A percentile compares a stretch with the other conserved stretches of the same genome.
Evolutionary conservation across 1,140 invertebrate species (phyloP).

Genomic region (Heliconius himera): DNA sequence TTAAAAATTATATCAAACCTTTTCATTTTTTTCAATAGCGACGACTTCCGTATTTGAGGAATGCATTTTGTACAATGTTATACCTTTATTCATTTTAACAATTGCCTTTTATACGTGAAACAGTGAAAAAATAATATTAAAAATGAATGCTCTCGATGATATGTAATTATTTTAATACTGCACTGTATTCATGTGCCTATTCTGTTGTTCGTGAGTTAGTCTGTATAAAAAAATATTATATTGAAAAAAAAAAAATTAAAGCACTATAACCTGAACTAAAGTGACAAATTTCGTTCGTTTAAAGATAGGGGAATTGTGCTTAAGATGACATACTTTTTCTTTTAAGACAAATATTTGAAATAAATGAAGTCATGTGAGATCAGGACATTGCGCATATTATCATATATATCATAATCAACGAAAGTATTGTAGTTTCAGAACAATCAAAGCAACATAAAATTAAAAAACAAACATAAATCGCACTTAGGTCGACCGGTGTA

Average conservation of each 20-base stretch:
- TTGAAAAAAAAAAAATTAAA: not conserved
- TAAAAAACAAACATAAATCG: too few species aligned
- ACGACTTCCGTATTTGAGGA: not conserved
- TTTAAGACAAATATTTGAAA: too few species aligned
- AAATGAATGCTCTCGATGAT: not conserved
- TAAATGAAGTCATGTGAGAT: too few species aligned
- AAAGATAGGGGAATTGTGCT: too few species aligned
- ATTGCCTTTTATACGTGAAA: not conserved
- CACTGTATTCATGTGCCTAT: not conserved
- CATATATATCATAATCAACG: too few species aligned
- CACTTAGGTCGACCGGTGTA: too few species aligned
- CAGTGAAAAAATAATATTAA: not conserved
- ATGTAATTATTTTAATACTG: conserved; percentile 5
- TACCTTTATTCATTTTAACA: not conserved
- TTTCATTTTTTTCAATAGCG: not conserved
- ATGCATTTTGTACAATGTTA: not conserved
- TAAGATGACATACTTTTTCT: too few species aligned
- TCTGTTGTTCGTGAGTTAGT: not conserved
- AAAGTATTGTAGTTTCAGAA: too few species aligned
- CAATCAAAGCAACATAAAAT: too few species aligned
- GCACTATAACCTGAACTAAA: too few species aligned
- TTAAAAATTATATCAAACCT: not conserved
- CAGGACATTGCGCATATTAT: too few species aligned
- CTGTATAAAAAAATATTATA: not conserved
- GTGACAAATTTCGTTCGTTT: too few species aligned